Conservation (phyloP, 1,140 invertebrate genomes). For the Pentalonia nigronervosa region DNA sequence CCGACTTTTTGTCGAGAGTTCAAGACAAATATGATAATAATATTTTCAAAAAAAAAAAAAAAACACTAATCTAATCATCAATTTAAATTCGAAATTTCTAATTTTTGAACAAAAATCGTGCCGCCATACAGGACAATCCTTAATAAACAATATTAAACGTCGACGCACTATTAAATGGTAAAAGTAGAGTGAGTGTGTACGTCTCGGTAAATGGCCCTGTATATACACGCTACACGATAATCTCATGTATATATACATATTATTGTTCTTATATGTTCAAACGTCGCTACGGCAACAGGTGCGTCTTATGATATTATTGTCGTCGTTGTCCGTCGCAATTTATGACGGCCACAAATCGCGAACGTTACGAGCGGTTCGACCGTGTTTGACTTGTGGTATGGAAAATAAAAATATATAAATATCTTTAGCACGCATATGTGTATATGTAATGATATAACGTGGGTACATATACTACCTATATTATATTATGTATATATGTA, state of each 20-base stretch:
- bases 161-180: neutral
- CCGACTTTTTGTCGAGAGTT: too few species aligned
- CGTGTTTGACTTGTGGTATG: constrained; percentile 48
- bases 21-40: too few species aligned
- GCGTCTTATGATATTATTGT: neutral
- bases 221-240: neutral
- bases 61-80: too few species aligned
- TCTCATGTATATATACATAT: neutral
- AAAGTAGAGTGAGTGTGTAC: neutral
- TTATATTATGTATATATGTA: neutral
- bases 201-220: neutral
- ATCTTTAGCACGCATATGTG: neutral
- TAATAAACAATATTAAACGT: too few species aligned
- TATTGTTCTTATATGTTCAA: neutral
- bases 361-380: constrained; percentile 25
- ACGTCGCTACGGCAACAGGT: neutral
- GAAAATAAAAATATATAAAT: constrained; percentile 13
- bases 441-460: neutral
- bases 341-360: constrained; percentile 39
- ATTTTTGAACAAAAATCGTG: too few species aligned
- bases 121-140: too few species aligned
- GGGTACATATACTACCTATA: neutral
- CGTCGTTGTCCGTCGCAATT: constrained; percentile 1
- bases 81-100: too few species aligned
- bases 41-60: too few species aligned